A percentile compares a stretch with the other conserved stretches of the same genome.
Conservation (phyloP, 2,797 vertebrate genomes). For the Garrulus glandarius region DNA sequence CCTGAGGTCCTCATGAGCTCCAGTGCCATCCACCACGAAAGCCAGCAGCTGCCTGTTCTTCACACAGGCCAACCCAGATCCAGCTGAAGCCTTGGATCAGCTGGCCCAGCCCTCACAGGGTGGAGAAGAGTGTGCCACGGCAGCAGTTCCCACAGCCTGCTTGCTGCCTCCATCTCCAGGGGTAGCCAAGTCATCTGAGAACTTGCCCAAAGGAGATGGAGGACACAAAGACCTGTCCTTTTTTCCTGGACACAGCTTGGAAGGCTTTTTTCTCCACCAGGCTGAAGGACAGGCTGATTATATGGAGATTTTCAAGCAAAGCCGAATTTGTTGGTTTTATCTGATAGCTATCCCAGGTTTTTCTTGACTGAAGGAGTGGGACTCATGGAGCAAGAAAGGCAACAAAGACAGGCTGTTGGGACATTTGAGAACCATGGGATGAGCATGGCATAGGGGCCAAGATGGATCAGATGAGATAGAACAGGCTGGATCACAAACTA, state of each 20-base stretch:
- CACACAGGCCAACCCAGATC: neutral
- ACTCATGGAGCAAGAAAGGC: neutral
- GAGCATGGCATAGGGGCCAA: neutral
- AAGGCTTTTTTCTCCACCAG: neutral
- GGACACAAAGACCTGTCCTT: neutral
- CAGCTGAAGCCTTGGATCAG: neutral
- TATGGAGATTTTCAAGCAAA: neutral
- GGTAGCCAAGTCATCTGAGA: neutral
- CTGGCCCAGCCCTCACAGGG: neutral
- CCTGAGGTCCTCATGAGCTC: neutral
- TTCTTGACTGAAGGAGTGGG: neutral
- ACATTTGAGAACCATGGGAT: neutral
- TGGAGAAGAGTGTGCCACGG: neutral
- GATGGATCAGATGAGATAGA: neutral
- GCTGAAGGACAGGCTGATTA: neutral
- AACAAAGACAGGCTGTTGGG: neutral
- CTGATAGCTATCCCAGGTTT: neutral
- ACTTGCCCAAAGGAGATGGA: neutral
- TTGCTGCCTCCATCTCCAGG: neutral
- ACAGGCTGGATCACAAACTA: neutral
- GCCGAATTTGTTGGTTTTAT: neutral
- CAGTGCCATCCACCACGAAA: neutral
- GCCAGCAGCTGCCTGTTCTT: neutral
- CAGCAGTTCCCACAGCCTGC: neutral
- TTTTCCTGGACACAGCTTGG: neutral